phyloP scores from a whole-genome alignment of 2,888 invertebrate species.

The Archips crataeganus region DNA sequence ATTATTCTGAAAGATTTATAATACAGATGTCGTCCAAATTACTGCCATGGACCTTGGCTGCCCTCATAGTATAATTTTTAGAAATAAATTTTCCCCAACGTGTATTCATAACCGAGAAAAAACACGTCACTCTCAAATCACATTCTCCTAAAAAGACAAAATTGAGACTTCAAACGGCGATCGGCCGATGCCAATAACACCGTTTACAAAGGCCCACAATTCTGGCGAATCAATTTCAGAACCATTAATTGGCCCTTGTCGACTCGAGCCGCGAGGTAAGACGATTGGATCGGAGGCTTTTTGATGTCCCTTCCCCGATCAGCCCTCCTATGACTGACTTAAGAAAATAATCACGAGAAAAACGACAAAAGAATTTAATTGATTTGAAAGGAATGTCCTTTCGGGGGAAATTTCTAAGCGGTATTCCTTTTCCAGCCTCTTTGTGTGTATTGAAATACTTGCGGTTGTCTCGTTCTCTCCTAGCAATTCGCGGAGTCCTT shows the following conservation, averaged over 20 bases:
- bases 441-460: slow-evolving; percentile 41
- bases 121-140: slow-evolving; percentile 22
- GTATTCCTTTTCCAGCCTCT: slow-evolving; percentile 45
- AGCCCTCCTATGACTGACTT: slow-evolving; percentile 49
- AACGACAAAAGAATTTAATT: slow-evolving; percentile 79
- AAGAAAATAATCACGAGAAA: slow-evolving; percentile 72
- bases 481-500: slow-evolving; percentile 33
- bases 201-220: slow-evolving; percentile 69
- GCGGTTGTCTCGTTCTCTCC: slow-evolving; percentile 5
- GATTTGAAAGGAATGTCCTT: slow-evolving; percentile 70
- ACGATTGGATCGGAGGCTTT: slow-evolving; percentile 63
- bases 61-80: too few species aligned
- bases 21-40: too few species aligned
- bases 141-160: slow-evolving; percentile 40
- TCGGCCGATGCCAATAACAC: slow-evolving; percentile 71
- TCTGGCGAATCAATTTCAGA: slow-evolving; percentile 77
- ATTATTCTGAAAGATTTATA: too few species aligned
- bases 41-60: too few species aligned
- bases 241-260: slow-evolving; percentile 78
- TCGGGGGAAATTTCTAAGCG: slow-evolving; percentile 44
- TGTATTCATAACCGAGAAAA: not conserved
- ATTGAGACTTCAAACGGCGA: slow-evolving; percentile 65
- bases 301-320: slow-evolving; percentile 60
- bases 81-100: not conserved
- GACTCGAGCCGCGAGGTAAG: slow-evolving; percentile 59